Percentiles rank a stretch among this genome's conserved stretches.
These are phyloP conservation scores for Eueides isabella DNA, from an alignment of 1,140 invertebrate genomes.

Conservation along the genomic window DNA sequence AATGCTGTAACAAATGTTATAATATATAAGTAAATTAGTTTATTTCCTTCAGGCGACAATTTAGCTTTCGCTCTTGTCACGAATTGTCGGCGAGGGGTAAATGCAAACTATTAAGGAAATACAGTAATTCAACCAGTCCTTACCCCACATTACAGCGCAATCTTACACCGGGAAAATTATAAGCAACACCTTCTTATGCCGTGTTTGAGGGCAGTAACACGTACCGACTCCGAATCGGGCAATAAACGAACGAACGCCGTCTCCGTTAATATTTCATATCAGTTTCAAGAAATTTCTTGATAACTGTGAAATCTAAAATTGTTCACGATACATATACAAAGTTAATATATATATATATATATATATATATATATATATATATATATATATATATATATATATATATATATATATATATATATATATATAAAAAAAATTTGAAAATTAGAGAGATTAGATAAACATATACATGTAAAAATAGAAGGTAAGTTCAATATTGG, in stretches of 20 bases:
- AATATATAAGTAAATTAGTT: conserved; percentile 79
- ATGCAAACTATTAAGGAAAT: conserved; percentile 82
- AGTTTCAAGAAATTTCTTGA: conserved; percentile 29
- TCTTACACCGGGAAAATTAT: conserved; percentile 77
- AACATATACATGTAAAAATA: too few relatives aligned
- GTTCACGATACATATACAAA: not conserved
- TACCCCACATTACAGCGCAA: conserved; percentile 78
- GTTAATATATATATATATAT: too few relatives aligned
- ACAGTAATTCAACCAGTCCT: conserved; percentile 77
- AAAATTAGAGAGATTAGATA: too few relatives aligned
- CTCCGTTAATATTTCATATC: conserved; percentile 40
- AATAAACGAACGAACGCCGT: conserved; percentile 48
- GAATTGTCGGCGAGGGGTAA: conserved; percentile 79
- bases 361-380: too few relatives aligned
- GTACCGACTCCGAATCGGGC: conserved; percentile 44
- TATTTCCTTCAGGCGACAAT: conserved; percentile 79
- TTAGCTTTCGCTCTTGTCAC: conserved; percentile 78
- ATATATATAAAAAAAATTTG: too few relatives aligned
- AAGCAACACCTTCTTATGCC: conserved; percentile 78
- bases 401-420: too few relatives aligned
- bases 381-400: too few relatives aligned
- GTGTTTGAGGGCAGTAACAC: conserved; percentile 74
- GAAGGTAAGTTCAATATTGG: too few relatives aligned
- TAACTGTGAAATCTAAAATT: conserved; percentile 13
- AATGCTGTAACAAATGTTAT: conserved; percentile 67